phyloP scores from a whole-genome alignment of 64 coral and sea anemone genomes.

The Pocillopora damicornis region DNA sequence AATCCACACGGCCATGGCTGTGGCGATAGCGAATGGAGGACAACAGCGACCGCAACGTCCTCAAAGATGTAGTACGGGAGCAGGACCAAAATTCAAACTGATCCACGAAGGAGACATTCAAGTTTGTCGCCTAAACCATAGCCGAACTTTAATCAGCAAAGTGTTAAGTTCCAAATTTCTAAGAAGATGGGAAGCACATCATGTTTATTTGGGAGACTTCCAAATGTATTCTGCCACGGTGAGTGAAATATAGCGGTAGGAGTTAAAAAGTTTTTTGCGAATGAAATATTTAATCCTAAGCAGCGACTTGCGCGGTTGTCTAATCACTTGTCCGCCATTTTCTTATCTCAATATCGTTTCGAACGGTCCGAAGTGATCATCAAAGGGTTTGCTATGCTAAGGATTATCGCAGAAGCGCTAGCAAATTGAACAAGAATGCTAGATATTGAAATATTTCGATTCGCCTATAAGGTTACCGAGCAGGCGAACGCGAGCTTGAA shows the following conservation, averaged over 20 bases:
- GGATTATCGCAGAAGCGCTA: neutral
- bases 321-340: slow-evolving; percentile 31
- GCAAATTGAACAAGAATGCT: slow-evolving; percentile 8
- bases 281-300: neutral
- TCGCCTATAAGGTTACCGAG: neutral
- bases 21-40: slow-evolving; percentile 67
- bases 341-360: slow-evolving; percentile 23
- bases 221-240: slow-evolving; percentile 95
- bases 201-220: slow-evolving; percentile 94
- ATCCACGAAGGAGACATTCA: slow-evolving; percentile 98
- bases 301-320: neutral
- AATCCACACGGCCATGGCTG: slow-evolving; percentile 61
- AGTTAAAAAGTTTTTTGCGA: neutral
- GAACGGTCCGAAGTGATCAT: neutral
- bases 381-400: neutral
- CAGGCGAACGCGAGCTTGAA: neutral
- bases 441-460: neutral
- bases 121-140: slow-evolving; percentile 99
- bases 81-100: slow-evolving; percentile 96
- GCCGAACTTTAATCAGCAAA: slow-evolving; percentile 96
- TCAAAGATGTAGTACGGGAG: slow-evolving; percentile 73
- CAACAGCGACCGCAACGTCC: slow-evolving; percentile 61
- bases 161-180: slow-evolving; percentile 97
- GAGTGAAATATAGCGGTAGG: slow-evolving; percentile 24
- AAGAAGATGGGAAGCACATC: slow-evolving; percentile 97